A percentile compares a stretch with the other conserved stretches of the same genome.
Conservation (phyloP, 2,888 invertebrate species). For the Herminia tarsipennalis region DNA sequence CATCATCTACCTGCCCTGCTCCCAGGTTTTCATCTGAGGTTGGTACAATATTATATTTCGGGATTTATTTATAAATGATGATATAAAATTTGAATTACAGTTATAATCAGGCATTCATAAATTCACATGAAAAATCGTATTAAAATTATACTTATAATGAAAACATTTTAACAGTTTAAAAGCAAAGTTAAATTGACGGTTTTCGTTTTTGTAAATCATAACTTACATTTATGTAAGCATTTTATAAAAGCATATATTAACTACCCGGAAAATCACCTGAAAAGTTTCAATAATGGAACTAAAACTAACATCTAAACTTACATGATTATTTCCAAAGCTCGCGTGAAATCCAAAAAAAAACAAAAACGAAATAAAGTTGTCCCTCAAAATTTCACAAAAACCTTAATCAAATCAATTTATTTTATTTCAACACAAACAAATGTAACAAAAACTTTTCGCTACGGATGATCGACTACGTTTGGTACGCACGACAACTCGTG, state of each 20-base stretch:
- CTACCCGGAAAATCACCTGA: too few species aligned
- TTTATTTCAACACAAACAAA: slow-evolving; percentile 6
- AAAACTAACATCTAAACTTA: slow-evolving; percentile 11
- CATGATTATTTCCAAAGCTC: slow-evolving; percentile 12
- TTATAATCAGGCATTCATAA: background rate
- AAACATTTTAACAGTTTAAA: too few species aligned
- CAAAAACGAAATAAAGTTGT: background rate
- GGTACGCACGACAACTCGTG: slow-evolving; percentile 17
- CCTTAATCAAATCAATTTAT: too few species aligned
- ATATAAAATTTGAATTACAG: background rate
- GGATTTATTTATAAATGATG: background rate
- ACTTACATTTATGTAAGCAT: too few species aligned
- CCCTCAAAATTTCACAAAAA: slow-evolving; percentile 5
- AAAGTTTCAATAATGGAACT: background rate
- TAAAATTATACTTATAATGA: too few species aligned
- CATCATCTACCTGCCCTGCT: too few species aligned
- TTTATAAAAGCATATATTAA: too few species aligned
- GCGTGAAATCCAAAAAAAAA: slow-evolving; percentile 5
- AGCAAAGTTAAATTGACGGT: too few species aligned
- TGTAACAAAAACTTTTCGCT: slow-evolving; percentile 12
- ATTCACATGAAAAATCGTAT: too few species aligned
- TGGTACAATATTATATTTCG: too few species aligned
- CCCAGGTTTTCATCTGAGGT: too few species aligned
- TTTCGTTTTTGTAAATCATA: background rate
- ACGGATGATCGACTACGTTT: background rate